Percentiles rank a stretch among this genome's conserved stretches.
Evolutionary conservation across 23 tunicate species (phyloP).

Genomic region (Halocynthia roretzi): DNA sequence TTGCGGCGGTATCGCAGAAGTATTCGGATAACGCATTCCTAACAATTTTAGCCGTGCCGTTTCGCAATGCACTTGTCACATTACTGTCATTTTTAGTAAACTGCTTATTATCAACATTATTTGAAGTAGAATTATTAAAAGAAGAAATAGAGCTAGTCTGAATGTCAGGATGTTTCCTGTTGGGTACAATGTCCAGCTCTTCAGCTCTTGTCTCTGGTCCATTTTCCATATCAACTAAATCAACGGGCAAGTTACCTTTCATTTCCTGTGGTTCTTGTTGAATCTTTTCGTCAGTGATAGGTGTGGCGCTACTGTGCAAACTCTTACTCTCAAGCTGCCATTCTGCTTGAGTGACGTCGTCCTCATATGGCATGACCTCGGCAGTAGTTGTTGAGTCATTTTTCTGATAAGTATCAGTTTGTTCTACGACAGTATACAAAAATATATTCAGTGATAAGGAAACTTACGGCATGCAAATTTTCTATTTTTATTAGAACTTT

Average conservation of each 20-base stretch:
- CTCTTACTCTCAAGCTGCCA: slow-evolving; percentile 67
- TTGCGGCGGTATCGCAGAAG: not conserved
- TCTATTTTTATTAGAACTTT: no score
- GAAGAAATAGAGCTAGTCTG: not conserved
- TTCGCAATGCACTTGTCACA: not conserved
- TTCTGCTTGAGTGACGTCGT: slow-evolving; percentile 18
- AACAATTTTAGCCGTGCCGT: slow-evolving; percentile 3
- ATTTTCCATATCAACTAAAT: not conserved
- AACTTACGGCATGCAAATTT: no score
- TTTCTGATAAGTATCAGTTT: no score
- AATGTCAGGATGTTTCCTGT: no score
- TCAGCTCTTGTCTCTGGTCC: not conserved
- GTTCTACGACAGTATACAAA: no score
- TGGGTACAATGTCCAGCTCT: not conserved
- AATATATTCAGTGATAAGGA: no score
- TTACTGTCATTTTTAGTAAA: slow-evolving; percentile 23
- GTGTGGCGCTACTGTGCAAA: slow-evolving; percentile 69
- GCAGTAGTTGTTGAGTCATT: not conserved
- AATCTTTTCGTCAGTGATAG: not conserved
- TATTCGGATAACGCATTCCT: not conserved
- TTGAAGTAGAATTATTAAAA: not conserved
- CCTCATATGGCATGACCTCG: slow-evolving; percentile 11
- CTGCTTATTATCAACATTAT: not conserved
- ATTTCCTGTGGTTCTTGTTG: slow-evolving; percentile 9
- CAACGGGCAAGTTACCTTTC: slow-evolving; percentile 32